These are phyloP conservation scores for Stenodera caucasica DNA, from an alignment of 2,888 invertebrate genomes.

Conservation along the genomic window DNA sequence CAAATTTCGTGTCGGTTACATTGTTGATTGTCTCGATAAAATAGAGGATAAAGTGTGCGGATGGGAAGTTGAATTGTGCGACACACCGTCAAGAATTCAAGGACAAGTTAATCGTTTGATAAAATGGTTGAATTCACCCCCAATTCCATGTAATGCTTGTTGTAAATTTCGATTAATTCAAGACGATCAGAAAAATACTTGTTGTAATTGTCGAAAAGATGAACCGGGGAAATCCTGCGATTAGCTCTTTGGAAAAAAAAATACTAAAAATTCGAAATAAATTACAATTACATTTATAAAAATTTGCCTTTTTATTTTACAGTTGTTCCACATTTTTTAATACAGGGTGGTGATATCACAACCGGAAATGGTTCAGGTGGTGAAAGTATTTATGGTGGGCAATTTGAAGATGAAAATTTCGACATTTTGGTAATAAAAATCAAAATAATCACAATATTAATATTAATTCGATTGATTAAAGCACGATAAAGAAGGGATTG, in stretches of 20 bases:
- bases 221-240: too few relatives aligned
- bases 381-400: constrained; percentile 87
- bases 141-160: constrained; percentile 20
- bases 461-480: constrained; percentile 34
- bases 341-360: constrained; percentile 80
- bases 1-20: constrained; percentile 51
- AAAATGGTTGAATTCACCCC: constrained; percentile 49
- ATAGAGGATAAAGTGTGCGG: constrained; percentile 44
- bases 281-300: not conserved
- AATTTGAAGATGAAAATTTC: constrained; percentile 91
- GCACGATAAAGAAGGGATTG: constrained; percentile 66
- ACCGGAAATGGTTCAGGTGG: constrained; percentile 85
- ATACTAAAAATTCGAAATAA: too few relatives aligned
- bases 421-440: constrained; percentile 58
- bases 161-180: not conserved
- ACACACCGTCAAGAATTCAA: constrained; percentile 48
- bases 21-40: constrained; percentile 45
- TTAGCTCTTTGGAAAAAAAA: too few relatives aligned
- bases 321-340: constrained; percentile 86
- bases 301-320: constrained; percentile 45
- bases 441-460: not conserved
- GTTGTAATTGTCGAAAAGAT: not conserved
- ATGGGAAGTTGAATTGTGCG: constrained; percentile 52
- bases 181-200: not conserved
- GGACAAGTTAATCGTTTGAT: constrained; percentile 47